phyloP scores from a whole-genome alignment of 1,140 invertebrate genomes.

The Caenorhabditis tropicalis region DNA sequence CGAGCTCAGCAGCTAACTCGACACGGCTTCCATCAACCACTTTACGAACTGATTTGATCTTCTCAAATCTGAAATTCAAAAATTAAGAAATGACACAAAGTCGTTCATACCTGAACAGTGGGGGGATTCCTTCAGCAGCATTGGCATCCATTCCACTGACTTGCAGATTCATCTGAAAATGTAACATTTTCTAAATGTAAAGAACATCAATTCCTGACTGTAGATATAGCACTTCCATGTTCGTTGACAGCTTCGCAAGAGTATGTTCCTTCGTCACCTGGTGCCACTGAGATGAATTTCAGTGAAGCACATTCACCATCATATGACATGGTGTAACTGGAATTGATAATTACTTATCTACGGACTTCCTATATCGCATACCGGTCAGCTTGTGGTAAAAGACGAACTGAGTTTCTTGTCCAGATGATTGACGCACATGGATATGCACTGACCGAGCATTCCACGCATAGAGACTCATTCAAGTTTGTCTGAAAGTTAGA shows the following conservation, averaged over 20 bases:
- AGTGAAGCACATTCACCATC: constrained; percentile 76
- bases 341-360: neutral
- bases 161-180: constrained; percentile 64
- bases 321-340: constrained; percentile 60
- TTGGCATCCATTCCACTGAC: constrained; percentile 54
- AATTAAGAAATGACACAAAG: neutral
- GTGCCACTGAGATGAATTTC: constrained; percentile 83
- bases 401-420: constrained; percentile 59
- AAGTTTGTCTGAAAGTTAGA: constrained; percentile 34
- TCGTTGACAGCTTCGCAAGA: constrained; percentile 91
- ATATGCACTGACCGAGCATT: constrained; percentile 64
- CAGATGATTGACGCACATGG: constrained; percentile 64
- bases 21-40: constrained; percentile 54
- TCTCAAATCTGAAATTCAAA: constrained; percentile 42
- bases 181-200: neutral
- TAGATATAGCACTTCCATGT: constrained; percentile 35
- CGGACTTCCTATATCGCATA: neutral
- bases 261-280: constrained; percentile 91
- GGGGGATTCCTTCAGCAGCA: constrained; percentile 53
- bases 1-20: constrained; percentile 60
- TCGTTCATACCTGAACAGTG: constrained; percentile 46
- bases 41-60: constrained; percentile 45
- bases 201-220: neutral
- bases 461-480: constrained; percentile 63
- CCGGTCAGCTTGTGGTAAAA: constrained; percentile 52